Evolutionary conservation across 1,140 invertebrate species (phyloP).

Genomic region (Tenebrio molitor): DNA sequence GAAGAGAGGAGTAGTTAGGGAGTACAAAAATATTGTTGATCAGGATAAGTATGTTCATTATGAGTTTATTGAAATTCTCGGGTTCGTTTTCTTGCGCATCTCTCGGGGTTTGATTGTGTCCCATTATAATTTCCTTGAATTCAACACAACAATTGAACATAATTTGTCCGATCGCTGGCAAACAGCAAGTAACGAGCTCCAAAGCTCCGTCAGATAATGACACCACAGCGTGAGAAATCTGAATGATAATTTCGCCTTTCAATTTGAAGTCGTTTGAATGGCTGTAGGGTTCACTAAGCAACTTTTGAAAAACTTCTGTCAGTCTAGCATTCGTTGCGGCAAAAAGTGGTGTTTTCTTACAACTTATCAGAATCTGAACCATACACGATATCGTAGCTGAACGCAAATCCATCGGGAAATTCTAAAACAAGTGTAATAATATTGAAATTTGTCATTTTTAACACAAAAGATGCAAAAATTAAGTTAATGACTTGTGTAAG

Average conservation of each 20-base stretch:
- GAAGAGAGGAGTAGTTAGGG: background rate
- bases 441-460: background rate
- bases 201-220: background rate
- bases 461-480: no score
- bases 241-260: slow-evolving; percentile 16
- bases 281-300: slow-evolving; percentile 29
- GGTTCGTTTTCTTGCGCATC: slow-evolving; percentile 21
- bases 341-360: slow-evolving; percentile 15
- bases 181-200: slow-evolving; percentile 25
- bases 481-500: slow-evolving; percentile 12
- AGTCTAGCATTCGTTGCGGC: background rate
- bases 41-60: slow-evolving; percentile 11
- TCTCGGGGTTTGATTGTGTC: slow-evolving; percentile 22
- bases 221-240: slow-evolving; percentile 7
- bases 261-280: slow-evolving; percentile 17
- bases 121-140: slow-evolving; percentile 31
- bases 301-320: slow-evolving; percentile 28
- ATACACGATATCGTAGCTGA: slow-evolving; percentile 1
- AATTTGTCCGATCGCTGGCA: slow-evolving; percentile 27
- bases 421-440: slow-evolving; percentile 11
- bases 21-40: slow-evolving; percentile 30
- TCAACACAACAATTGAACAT: slow-evolving; percentile 38
- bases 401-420: slow-evolving; percentile 3
- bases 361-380: slow-evolving; percentile 28
- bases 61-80: slow-evolving; percentile 25